Evolutionary conservation across 2,113 vertebrate genomes (phyloP).

Genomic region (Dasyprocta punctata): DNA sequence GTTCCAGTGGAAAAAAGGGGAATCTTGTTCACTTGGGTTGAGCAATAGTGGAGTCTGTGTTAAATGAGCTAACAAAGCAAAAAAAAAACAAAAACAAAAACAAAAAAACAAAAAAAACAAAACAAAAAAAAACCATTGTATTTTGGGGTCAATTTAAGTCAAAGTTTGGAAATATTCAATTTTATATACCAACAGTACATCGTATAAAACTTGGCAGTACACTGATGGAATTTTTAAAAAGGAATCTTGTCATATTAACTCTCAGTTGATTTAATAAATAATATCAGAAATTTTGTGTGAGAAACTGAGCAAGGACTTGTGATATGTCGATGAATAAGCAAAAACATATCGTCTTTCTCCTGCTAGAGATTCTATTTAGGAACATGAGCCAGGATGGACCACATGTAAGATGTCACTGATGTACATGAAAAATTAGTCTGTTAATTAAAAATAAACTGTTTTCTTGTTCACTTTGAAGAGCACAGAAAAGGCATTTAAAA

Average conservation of each 20-base stretch:
- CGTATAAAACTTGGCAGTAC: background rate
- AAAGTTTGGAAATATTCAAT: background rate
- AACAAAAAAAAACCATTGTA: background rate
- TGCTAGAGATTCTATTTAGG: background rate
- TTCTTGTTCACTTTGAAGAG: background rate
- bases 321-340: background rate
- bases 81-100: too few species aligned
- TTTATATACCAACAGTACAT: background rate
- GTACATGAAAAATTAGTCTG: background rate
- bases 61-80: background rate
- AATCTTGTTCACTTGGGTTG: background rate
- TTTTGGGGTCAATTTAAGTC: background rate
- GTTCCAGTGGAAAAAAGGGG: background rate
- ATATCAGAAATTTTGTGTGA: background rate
- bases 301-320: background rate
- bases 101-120: too few species aligned
- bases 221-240: background rate
- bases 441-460: background rate
- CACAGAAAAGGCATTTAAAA: background rate
- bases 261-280: background rate
- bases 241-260: background rate
- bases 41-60: background rate
- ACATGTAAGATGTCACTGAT: background rate
- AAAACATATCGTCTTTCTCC: background rate
- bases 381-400: background rate